Conservation (phyloP, 2,888 invertebrate genomes). For the Philereme vetulata region DNA sequence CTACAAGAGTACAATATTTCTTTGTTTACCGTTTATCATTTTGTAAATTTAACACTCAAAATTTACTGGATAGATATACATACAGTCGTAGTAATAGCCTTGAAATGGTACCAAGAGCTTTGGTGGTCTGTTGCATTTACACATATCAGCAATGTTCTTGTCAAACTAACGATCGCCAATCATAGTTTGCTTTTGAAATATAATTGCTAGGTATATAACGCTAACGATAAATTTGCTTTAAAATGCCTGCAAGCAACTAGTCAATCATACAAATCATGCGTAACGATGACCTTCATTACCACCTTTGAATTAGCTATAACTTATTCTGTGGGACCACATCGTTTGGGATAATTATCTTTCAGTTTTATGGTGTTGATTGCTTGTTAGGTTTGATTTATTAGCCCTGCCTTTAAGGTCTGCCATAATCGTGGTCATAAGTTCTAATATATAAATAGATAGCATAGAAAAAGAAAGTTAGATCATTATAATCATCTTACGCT, state of each 20-base stretch:
- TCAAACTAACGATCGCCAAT: constrained; percentile 3
- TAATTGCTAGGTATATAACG: constrained; percentile 20
- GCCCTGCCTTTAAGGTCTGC: constrained; percentile 9
- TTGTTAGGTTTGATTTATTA: constrained; percentile 37
- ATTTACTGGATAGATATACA: too few relatives aligned
- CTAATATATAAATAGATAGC: background rate
- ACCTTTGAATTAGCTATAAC: constrained; percentile 4
- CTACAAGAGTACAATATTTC: too few relatives aligned
- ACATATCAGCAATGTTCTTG: constrained; percentile 14
- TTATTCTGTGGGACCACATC: constrained; percentile 15
- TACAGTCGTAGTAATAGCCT: background rate
- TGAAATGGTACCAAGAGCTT: background rate
- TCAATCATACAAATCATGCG: constrained; percentile 33
- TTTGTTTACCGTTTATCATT: too few relatives aligned
- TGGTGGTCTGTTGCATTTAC: background rate
- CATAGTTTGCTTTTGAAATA: constrained; percentile 8
- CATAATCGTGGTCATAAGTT: too few relatives aligned
- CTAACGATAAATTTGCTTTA: constrained; percentile 27
- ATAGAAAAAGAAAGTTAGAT: background rate
- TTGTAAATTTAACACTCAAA: too few relatives aligned
- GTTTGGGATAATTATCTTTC: constrained; percentile 20
- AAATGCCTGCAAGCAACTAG: constrained; percentile 30
- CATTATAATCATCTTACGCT: background rate
- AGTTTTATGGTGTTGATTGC: constrained; percentile 33
- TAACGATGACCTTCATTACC: constrained; percentile 33